Conservation (phyloP, 1,140 invertebrate species). For the fruit fly (Drosophila melanogaster) region DNA sequence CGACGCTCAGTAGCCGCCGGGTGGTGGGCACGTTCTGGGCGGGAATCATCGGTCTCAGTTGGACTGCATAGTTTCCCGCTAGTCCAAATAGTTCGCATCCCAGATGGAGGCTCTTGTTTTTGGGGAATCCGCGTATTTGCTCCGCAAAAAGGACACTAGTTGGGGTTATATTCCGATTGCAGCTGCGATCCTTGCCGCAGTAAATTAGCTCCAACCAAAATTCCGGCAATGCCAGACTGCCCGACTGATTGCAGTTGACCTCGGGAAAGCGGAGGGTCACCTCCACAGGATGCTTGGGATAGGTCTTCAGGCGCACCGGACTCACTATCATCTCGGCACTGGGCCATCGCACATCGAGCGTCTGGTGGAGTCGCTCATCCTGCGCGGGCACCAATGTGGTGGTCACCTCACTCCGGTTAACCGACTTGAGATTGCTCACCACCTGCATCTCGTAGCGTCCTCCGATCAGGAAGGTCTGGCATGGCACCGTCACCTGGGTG, state of each 20-base stretch:
- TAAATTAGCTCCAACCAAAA: constrained; percentile 91
- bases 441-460: constrained; percentile 82
- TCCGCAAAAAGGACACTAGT: constrained; percentile 88
- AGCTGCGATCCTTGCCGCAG: constrained; percentile 88
- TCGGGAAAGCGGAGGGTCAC: constrained; percentile 90
- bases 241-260: constrained; percentile 86
- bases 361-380: constrained; percentile 77
- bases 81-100: constrained; percentile 91
- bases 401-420: constrained; percentile 51
- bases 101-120: constrained; percentile 87
- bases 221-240: constrained; percentile 87
- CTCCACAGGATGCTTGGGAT: constrained; percentile 89
- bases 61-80: constrained; percentile 90
- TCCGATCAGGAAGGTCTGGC: constrained; percentile 74
- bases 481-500: constrained; percentile 80
- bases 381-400: constrained; percentile 70
- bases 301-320: constrained; percentile 91
- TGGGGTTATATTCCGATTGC: constrained; percentile 60
- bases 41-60: constrained; percentile 86
- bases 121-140: constrained; percentile 89
- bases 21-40: constrained; percentile 87
- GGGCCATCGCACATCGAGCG: constrained; percentile 91
- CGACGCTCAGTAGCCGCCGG: constrained; percentile 88
- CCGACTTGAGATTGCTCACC: constrained; percentile 68
- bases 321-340: constrained; percentile 88